Evolutionary conservation across 2,113 vertebrate species (phyloP), one percentile per base, ranked within the genome.

Genomic region (Andinoacara biseriatus): DNA sequence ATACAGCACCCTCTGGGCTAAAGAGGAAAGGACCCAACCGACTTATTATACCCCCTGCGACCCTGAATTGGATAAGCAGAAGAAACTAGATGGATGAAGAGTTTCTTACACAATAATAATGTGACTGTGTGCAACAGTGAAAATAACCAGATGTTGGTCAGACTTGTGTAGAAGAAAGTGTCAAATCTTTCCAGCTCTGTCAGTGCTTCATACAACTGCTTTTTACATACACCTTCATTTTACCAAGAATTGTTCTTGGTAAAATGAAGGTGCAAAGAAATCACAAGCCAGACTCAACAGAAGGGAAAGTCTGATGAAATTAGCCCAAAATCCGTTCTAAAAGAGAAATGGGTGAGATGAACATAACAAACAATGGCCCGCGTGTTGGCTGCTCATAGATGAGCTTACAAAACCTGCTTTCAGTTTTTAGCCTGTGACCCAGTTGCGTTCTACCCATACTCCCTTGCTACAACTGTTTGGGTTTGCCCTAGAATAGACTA

Each of bases 401-500:
- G 15, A 29, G 35, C 38, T 13, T 13, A 31, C 24, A 49, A 40
- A 76, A 46, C 26, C 40, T 33, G 3, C 67, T 40, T 35, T 65
- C 63, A 81, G 40, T 78, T 81, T 77, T 31, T 88, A 83, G 80
- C 76, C 61, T 57, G 46, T 83, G 76, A 86, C 83, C 80, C 49
- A 80, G 56, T 83, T 85, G n/a, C 5, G 3, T 22, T 81, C 11
- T 56, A 31, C 10, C 65, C 65, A 20, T 69, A 31, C 46, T 85
- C 79, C 54, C 75, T 26, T 74, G 74, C 31, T 54, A 43, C 10
- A 17, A 38, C 11, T n/a, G 43, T 85, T 67, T 61, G 60, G 49
- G 31, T 76, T 20, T 61, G 57, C 24, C 69, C 65, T 49, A 81
- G 46, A 88, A 85, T 22, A 78, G 59, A 67, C 52, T 78, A 67